A percentile compares a stretch with the other conserved stretches of the same genome.
Conservation (phyloP, 1,140 invertebrate genomes). For the Diorhabda carinulata region DNA sequence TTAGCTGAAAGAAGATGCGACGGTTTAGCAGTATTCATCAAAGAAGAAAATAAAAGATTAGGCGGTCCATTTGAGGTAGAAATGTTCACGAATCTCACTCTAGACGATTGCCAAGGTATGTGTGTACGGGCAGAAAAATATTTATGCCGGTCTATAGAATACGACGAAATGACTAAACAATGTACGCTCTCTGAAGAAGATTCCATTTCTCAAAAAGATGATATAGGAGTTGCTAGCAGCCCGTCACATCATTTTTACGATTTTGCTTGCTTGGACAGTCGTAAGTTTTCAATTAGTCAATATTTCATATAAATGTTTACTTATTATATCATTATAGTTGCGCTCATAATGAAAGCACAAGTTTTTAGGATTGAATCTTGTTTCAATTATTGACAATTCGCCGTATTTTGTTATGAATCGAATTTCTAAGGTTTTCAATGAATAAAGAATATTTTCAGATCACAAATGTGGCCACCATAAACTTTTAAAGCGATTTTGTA, state of each 20-base stretch:
- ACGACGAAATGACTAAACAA: conserved; percentile 77
- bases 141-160: conserved; percentile 86
- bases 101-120: conserved; percentile 70
- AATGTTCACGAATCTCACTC: conserved; percentile 76
- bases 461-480: too few species aligned
- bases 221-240: conserved; percentile 74
- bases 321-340: too few species aligned
- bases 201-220: conserved; percentile 79
- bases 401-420: too few species aligned
- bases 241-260: conserved; percentile 81
- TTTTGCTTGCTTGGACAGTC: conserved; percentile 78
- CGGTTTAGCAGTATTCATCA: conserved; percentile 78
- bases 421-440: too few species aligned
- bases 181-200: conserved; percentile 87
- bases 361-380: too few species aligned
- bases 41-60: conserved; percentile 83
- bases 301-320: too few species aligned
- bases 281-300: conserved; percentile 56
- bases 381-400: too few species aligned
- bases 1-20: conserved; percentile 79
- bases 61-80: conserved; percentile 84
- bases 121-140: conserved; percentile 56
- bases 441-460: too few species aligned
- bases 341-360: too few species aligned
- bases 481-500: too few species aligned